Conservation (phyloP, 2,113 vertebrate genomes). For the Atherinomorus stipes region DNA sequence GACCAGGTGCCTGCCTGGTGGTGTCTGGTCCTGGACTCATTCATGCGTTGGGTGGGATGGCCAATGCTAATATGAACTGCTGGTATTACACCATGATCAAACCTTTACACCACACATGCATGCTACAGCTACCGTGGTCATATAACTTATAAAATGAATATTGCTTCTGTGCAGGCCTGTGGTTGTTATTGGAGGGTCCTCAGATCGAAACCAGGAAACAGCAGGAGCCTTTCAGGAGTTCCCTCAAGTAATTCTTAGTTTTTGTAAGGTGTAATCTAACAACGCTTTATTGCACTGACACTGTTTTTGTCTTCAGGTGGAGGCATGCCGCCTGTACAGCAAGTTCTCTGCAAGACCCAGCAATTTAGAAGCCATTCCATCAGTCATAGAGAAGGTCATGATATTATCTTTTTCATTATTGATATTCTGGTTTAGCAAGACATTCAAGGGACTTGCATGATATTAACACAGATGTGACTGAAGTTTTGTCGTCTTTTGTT, state of each 20-base stretch:
- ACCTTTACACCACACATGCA: neutral
- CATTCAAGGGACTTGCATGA: neutral
- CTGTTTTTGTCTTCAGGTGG: slow-evolving; percentile 83
- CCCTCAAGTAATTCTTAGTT: slow-evolving; percentile 87
- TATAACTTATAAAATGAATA: neutral
- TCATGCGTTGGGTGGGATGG: slow-evolving; percentile 94
- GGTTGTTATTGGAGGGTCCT: slow-evolving; percentile 93
- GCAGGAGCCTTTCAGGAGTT: slow-evolving; percentile 98
- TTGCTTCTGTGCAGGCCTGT: slow-evolving; percentile 86
- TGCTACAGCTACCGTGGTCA: no score
- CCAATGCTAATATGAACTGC: slow-evolving; percentile 95
- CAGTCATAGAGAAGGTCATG: slow-evolving; percentile 93
- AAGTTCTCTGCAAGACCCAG: slow-evolving; percentile 92
- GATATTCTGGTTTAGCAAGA: neutral
- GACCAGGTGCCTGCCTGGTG: slow-evolving; percentile 93
- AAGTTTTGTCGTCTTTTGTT: slow-evolving; percentile 5
- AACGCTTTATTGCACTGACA: neutral
- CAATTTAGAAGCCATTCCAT: slow-evolving; percentile 89
- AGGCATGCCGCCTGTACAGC: slow-evolving; percentile 93
- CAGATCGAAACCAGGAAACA: slow-evolving; percentile 92
- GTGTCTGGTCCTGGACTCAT: slow-evolving; percentile 96
- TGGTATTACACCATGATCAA: slow-evolving; percentile 83
- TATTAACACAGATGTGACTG: neutral
- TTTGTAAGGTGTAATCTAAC: neutral
- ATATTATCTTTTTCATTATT: neutral